Base-by-base conservation (phyloP, 2,113 vertebrate genomes). In the Mirounga angustirostris region DNA sequence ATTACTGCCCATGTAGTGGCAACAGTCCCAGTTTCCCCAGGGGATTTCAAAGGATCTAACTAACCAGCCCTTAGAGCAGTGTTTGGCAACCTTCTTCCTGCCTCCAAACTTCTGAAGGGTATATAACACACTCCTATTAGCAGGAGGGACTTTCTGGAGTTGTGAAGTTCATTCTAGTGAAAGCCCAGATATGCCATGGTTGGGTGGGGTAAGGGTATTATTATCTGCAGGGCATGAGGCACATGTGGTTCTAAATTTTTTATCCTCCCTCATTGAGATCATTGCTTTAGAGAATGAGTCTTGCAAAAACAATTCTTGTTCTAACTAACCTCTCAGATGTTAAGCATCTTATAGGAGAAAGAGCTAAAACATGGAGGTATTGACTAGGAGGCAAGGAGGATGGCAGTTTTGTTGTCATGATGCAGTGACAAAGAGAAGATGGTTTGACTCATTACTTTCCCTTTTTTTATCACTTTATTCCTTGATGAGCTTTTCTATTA, bases 401-500 rank as follows among this genome's bases (percentile, higher is more conserved):
- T 90, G 80, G 36, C 36, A 10, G 30, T 58, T 80, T 86, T 89
- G 83, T 11, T 54, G 30, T 58, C 58, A 30, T 1, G 54, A 54
- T n/a, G 28, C 59, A 95, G 21, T 71, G 7, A 33, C 40, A 79
- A 59, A 84, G 56, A 96, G 71, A 90, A 73, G 73, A 33, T 46
- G 30, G 24, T 33, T 82, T 52, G 52, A 28, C 15, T 21, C 33
- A n/a, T 13, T 63, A 50, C 58, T 67, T 18, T 33, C 10, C 36
- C 18, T 71, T 65, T 65, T 79, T 56, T 52, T 30, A 58, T 67
- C 36, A 69, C 58, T 88, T 88, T 65, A 69, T 85, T 71, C 36
- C 93, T 89, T 88, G 86, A 33, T 28, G 63, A 22, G 28, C n/a
- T 95, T 93, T 91, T 87, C 85, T 96, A 12, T 61, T 52, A 61